Conservation (phyloP, 2,113 vertebrate genomes). For the Chauna torquata region DNA sequence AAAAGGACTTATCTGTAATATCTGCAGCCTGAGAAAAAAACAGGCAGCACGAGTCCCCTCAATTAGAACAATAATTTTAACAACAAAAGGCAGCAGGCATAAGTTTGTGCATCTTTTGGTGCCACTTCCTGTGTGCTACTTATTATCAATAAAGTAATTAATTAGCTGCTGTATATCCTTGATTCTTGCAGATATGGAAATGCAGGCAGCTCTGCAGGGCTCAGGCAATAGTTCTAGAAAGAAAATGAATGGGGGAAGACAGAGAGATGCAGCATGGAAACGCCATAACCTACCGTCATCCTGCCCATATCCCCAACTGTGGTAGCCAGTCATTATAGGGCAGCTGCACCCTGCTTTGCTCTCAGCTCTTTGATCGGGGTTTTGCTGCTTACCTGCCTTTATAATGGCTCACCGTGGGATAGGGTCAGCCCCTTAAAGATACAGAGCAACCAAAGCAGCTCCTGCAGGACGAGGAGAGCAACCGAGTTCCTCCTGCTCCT, state of each 20-base stretch:
- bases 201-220: slow-evolving; percentile 32
- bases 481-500: background rate
- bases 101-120: background rate
- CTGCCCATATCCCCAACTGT: slow-evolving; percentile 90
- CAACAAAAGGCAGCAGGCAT: background rate
- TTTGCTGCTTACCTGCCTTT: slow-evolving; percentile 66
- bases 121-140: background rate
- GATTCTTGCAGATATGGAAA: background rate
- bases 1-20: background rate
- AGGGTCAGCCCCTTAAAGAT: slow-evolving; percentile 79
- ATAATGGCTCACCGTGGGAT: slow-evolving; percentile 36
- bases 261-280: slow-evolving; percentile 15
- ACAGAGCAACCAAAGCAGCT: slow-evolving; percentile 53
- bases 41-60: background rate
- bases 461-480: background rate
- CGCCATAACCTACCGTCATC: slow-evolving; percentile 86
- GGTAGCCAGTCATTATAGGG: slow-evolving; percentile 84
- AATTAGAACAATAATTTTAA: background rate
- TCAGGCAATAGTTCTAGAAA: slow-evolving; percentile 15
- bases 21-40: background rate
- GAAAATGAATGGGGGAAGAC: background rate
- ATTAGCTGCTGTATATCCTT: slow-evolving; percentile 16
- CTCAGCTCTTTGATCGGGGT: background rate
- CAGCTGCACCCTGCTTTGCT: slow-evolving; percentile 14
- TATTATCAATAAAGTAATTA: background rate